Conservation (phyloP, 2,888 invertebrate species). For the Linyphia triangularis region DNA sequence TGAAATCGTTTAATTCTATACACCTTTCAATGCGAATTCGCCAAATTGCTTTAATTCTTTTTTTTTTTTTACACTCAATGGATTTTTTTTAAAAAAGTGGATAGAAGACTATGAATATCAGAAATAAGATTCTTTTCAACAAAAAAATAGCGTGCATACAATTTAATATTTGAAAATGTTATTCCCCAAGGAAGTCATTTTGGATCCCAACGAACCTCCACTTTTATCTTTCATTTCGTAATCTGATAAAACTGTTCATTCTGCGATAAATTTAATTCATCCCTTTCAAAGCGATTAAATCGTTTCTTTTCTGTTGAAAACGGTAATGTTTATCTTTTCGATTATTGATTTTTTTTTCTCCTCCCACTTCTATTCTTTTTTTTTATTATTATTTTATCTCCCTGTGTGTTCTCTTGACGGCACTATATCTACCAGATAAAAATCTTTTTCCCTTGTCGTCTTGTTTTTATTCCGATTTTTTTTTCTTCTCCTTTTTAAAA, state of each 20-base stretch:
- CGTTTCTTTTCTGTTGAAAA: conserved; percentile 50
- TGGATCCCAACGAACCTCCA: neutral
- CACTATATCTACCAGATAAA: conserved; percentile 45
- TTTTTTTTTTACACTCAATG: conserved; percentile 5
- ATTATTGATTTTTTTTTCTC: conserved; percentile 66
- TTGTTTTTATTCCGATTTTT: conserved; percentile 2
- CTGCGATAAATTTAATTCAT: conserved; percentile 74
- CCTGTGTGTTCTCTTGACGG: conserved; percentile 25
- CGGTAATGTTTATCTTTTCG: conserved; percentile 74
- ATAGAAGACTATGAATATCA: conserved; percentile 31
- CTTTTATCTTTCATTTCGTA: conserved; percentile 68
- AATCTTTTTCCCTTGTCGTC: conserved; percentile 33
- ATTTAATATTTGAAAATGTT: conserved; percentile 66
- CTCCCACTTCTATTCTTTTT: no score
- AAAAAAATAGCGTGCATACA: conserved; percentile 36
- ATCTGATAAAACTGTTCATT: conserved; percentile 74
- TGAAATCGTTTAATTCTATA: conserved; percentile 25
- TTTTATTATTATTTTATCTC: conserved; percentile 16
- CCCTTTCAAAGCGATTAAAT: conserved; percentile 73
- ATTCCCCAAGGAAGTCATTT: conserved; percentile 42
- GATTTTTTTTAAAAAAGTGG: neutral
- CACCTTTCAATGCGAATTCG: conserved; percentile 11
- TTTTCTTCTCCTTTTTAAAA: conserved; percentile 1
- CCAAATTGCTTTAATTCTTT: conserved; percentile 34
- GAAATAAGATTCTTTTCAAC: neutral